Evolutionary conservation across 2,888 invertebrate genomes (phyloP).

Genomic region (Plebejus argus): DNA sequence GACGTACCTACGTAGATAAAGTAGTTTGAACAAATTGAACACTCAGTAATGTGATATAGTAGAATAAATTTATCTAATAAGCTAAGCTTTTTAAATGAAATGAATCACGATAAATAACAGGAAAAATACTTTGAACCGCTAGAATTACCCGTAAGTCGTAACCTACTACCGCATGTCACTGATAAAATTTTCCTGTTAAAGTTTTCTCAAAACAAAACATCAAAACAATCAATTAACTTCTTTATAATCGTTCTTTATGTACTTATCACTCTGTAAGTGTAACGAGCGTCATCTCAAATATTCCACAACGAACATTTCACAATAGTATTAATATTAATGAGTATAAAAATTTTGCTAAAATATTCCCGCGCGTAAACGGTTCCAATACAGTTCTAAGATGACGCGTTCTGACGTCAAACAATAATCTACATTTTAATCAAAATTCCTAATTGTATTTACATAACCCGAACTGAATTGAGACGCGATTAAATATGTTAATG

Average conservation of each 20-base stretch:
- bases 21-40: not conserved
- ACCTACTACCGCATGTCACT: not conserved
- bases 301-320: not conserved
- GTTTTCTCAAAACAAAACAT: not conserved
- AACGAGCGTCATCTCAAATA: constrained; percentile 10
- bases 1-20: too few relatives aligned
- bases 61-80: not conserved
- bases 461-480: not conserved
- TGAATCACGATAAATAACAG: not conserved
- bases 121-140: not conserved
- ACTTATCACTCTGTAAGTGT: not conserved
- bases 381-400: not conserved
- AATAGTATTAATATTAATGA: constrained; percentile 17
- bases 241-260: not conserved
- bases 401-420: constrained; percentile 7
- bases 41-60: not conserved
- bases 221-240: not conserved
- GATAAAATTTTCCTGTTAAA: not conserved
- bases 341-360: not conserved
- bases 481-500: not conserved
- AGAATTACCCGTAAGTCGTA: not conserved
- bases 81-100: not conserved
- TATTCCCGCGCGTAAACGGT: not conserved
- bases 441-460: not conserved
- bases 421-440: not conserved